Conservation (phyloP, 2,797 vertebrate genomes). For the Naso thynnoides region DNA sequence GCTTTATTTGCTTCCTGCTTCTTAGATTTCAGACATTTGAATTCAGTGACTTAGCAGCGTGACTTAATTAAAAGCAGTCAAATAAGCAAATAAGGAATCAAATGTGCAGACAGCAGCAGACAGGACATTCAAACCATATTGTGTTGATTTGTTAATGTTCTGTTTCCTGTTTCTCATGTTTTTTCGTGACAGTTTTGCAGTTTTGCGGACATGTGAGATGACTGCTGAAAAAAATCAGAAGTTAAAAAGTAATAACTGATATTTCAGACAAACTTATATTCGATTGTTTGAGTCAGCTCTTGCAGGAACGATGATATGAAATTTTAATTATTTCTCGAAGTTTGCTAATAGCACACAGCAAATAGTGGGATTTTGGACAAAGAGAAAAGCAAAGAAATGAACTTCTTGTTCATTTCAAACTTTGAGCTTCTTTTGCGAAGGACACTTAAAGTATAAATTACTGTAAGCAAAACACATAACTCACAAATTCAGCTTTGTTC, state of each 20-base stretch:
- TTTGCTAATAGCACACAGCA: not conserved
- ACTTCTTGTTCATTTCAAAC: not conserved
- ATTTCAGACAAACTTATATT: not conserved
- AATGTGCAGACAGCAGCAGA: conserved; percentile 14
- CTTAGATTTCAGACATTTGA: conserved; percentile 24
- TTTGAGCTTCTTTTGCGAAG: not conserved
- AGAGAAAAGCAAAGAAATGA: no score
- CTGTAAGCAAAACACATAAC: not conserved
- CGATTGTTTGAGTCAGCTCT: not conserved
- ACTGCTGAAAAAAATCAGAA: not conserved
- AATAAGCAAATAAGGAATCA: not conserved
- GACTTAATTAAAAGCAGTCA: conserved; percentile 33
- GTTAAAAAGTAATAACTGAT: not conserved
- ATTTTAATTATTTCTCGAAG: not conserved
- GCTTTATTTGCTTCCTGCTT: conserved; percentile 36
- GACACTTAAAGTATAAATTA: not conserved
- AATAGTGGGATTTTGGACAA: not conserved
- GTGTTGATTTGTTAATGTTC: not conserved
- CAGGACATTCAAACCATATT: not conserved
- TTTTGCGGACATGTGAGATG: not conserved
- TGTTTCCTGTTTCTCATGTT: not conserved
- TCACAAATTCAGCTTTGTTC: not conserved
- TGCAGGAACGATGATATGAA: not conserved
- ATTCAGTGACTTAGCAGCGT: conserved; percentile 3
- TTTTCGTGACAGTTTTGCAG: not conserved